phyloP scores from a whole-genome alignment of 2,888 invertebrate genomes.

The Aproaerema taeniolella region DNA sequence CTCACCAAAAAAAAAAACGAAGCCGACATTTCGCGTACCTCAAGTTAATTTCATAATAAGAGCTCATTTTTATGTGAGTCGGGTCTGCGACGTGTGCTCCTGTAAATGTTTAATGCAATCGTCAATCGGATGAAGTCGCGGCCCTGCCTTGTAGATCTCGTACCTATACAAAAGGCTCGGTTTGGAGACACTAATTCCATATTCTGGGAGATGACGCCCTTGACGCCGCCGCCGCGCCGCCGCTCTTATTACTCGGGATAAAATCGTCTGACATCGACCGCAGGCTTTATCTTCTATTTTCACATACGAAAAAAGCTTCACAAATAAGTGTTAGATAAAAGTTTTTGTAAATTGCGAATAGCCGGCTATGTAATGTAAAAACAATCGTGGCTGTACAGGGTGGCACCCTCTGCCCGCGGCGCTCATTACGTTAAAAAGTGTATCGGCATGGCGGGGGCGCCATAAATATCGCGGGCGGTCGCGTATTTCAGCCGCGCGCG shows the following conservation, averaged over 20 bases:
- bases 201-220: slow-evolving; percentile 59
- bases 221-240: slow-evolving; percentile 48
- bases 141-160: slow-evolving; percentile 28
- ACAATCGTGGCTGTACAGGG: slow-evolving; percentile 33
- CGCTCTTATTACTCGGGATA: slow-evolving; percentile 42
- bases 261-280: slow-evolving; percentile 28
- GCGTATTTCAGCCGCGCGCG: slow-evolving; percentile 73
- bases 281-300: slow-evolving; percentile 24
- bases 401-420: slow-evolving; percentile 32
- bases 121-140: slow-evolving; percentile 45
- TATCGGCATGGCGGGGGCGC: slow-evolving; percentile 68
- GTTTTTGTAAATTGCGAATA: neutral
- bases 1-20: slow-evolving; percentile 58
- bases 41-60: slow-evolving; percentile 74
- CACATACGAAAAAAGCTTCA: neutral
- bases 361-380: slow-evolving; percentile 26
- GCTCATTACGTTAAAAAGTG: slow-evolving; percentile 77
- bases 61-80: slow-evolving; percentile 72
- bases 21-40: slow-evolving; percentile 49
- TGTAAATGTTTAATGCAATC: slow-evolving; percentile 68
- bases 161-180: slow-evolving; percentile 37
- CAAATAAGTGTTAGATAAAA: neutral
- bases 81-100: slow-evolving; percentile 49
- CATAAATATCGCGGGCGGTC: slow-evolving; percentile 78
- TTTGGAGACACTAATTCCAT: slow-evolving; percentile 53